Evolutionary conservation across 2,888 invertebrate species (phyloP).

Genomic region (Lithophane ornitopus): DNA sequence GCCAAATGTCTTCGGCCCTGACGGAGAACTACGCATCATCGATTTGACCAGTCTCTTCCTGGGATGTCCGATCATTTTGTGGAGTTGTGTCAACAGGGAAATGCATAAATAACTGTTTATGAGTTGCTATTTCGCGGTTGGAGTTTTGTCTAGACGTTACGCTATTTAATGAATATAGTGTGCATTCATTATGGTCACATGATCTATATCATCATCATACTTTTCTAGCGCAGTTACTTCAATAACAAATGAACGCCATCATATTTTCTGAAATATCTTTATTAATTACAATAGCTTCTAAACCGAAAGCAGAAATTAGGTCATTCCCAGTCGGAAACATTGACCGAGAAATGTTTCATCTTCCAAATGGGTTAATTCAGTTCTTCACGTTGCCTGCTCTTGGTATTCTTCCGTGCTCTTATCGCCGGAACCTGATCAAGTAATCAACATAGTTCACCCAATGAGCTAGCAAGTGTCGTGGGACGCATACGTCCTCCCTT

Average conservation of each 20-base stretch:
- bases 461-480: slow-evolving; percentile 48
- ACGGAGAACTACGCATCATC: slow-evolving; percentile 54
- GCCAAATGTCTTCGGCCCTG: slow-evolving; percentile 75
- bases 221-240: not conserved
- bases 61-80: slow-evolving; percentile 40
- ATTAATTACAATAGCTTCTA: not conserved
- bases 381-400: not conserved
- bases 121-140: not conserved
- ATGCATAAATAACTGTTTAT: slow-evolving; percentile 6
- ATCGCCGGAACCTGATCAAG: slow-evolving; percentile 31
- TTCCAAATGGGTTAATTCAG: slow-evolving; percentile 12
- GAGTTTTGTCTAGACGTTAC: not conserved
- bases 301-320: not conserved
- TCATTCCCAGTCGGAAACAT: slow-evolving; percentile 11
- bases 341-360: slow-evolving; percentile 10
- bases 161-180: not conserved
- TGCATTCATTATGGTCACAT: not conserved
- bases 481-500: slow-evolving; percentile 52
- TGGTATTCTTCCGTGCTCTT: slow-evolving; percentile 32
- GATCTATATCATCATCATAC: not conserved
- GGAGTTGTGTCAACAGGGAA: slow-evolving; percentile 18
- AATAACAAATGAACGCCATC: not conserved
- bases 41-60: slow-evolving; percentile 53
- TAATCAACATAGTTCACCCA: slow-evolving; percentile 58
- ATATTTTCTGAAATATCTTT: not conserved